A percentile compares a stretch with the other conserved stretches of the same genome.
Conservation (phyloP, 1,140 invertebrate genomes). For the Caenorhabditis brenneri region DNA sequence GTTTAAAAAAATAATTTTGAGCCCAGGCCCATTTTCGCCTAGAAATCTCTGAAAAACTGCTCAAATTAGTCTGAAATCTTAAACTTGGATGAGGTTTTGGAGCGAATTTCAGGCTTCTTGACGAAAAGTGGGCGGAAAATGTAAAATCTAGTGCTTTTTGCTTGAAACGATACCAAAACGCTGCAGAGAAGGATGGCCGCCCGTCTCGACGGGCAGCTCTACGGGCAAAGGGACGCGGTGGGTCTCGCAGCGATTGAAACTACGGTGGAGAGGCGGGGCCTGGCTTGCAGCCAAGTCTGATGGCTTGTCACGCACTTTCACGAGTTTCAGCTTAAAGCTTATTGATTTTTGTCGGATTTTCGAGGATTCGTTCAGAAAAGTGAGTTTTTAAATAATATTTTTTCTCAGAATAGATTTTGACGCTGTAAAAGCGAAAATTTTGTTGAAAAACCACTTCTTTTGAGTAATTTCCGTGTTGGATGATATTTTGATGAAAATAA, state of each 20-base stretch:
- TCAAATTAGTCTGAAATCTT: not conserved
- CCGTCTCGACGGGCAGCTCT: conserved; percentile 33
- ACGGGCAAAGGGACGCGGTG: conserved; percentile 18
- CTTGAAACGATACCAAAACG: not conserved
- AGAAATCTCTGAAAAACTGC: not conserved
- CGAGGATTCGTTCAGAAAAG: not conserved
- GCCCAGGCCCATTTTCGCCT: not conserved
- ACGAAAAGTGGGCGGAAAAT: not conserved
- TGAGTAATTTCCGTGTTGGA: too few species aligned
- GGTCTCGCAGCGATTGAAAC: not conserved
- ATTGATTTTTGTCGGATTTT: not conserved
- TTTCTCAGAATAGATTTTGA: not conserved
- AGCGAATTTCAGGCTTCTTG: not conserved
- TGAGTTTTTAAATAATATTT: not conserved
- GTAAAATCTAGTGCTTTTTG: not conserved
- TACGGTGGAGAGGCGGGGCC: conserved; percentile 4
- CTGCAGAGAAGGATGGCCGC: not conserved
- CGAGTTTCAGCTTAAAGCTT: not conserved
- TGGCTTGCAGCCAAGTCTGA: not conserved
- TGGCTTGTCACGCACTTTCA: not conserved
- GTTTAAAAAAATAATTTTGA: not conserved
- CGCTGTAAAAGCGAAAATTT: not conserved
- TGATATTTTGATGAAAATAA: not conserved
- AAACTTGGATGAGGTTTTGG: not conserved
- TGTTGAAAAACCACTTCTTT: not conserved